Percentiles rank a stretch among this genome's conserved stretches.
phyloP scores from a whole-genome alignment of 1,140 invertebrate genomes.

The Trinorchestia longiramus region DNA sequence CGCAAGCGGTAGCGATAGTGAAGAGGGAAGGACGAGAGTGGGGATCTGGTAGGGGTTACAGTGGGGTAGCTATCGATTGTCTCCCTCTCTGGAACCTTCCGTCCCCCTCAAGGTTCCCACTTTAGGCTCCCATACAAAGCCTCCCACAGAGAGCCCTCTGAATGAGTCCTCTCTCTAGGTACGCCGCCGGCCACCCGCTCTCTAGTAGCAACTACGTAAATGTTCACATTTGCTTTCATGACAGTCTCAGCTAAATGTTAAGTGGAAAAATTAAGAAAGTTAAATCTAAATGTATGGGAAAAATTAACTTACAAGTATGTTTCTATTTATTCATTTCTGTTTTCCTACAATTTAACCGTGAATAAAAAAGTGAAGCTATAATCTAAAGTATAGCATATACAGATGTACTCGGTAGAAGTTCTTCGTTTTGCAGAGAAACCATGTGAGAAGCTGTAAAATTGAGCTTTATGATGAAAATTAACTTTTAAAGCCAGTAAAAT shows the following conservation, averaged over 20 bases:
- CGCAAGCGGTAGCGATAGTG: neutral
- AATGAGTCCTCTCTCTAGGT: neutral
- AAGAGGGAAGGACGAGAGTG: constrained; percentile 5
- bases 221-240: neutral
- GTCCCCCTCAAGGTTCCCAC: constrained; percentile 11
- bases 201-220: neutral
- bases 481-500: too few relatives aligned
- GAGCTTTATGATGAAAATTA: too few relatives aligned
- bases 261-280: neutral
- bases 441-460: neutral
- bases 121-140: constrained; percentile 1
- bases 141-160: neutral
- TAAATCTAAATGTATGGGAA: neutral
- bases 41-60: neutral
- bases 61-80: constrained; percentile 37
- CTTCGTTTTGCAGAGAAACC: neutral
- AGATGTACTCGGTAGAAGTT: neutral
- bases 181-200: neutral
- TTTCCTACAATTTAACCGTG: neutral
- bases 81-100: constrained; percentile 40
- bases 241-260: neutral
- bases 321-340: too few relatives aligned
- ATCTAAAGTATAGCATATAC: neutral
- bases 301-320: too few relatives aligned
- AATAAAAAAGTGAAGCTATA: neutral